phyloP scores from a whole-genome alignment of 2,113 vertebrate species.

The Forbesichthys agassizii region DNA sequence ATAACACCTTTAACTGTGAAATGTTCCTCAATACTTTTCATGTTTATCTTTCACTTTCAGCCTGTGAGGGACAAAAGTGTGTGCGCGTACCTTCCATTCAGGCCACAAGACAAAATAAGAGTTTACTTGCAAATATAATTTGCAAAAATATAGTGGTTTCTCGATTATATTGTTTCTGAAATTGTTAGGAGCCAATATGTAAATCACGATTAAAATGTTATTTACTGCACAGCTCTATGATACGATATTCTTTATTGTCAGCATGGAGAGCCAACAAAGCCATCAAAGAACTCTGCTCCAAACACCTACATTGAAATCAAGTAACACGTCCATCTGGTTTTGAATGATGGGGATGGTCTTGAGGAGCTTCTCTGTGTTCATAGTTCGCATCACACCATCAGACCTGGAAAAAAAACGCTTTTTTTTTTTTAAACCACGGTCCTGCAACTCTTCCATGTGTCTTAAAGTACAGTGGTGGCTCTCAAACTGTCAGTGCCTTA shows the following conservation, averaged over 20 bases:
- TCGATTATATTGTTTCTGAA: too few relatives aligned
- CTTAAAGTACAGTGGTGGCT: too few relatives aligned
- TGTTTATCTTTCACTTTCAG: too few relatives aligned
- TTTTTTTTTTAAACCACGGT: neutral
- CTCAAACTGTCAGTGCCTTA: neutral
- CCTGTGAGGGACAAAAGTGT: too few relatives aligned
- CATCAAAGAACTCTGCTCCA: neutral
- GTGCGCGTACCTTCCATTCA: too few relatives aligned
- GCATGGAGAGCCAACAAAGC: neutral
- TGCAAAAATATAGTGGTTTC: too few relatives aligned
- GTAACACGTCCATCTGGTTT: constrained; percentile 92
- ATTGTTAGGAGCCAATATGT: neutral
- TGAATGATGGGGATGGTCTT: constrained; percentile 93
- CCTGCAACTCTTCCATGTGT: neutral
- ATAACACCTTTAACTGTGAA: too few relatives aligned
- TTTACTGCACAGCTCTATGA: too few relatives aligned
- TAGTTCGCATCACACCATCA: constrained; percentile 94
- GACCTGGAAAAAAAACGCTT: constrained; percentile 70
- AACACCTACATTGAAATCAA: constrained; percentile 90
- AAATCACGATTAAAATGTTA: neutral
- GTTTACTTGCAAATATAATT: too few relatives aligned
- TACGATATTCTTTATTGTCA: too few relatives aligned
- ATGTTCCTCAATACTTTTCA: too few relatives aligned
- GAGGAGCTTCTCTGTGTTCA: constrained; percentile 93
- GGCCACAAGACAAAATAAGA: too few relatives aligned